Percentiles rank a stretch among this genome's conserved stretches.
Evolutionary conservation across 2,113 vertebrate genomes (phyloP).

Genomic region (Datnioides undecimradiatus): DNA sequence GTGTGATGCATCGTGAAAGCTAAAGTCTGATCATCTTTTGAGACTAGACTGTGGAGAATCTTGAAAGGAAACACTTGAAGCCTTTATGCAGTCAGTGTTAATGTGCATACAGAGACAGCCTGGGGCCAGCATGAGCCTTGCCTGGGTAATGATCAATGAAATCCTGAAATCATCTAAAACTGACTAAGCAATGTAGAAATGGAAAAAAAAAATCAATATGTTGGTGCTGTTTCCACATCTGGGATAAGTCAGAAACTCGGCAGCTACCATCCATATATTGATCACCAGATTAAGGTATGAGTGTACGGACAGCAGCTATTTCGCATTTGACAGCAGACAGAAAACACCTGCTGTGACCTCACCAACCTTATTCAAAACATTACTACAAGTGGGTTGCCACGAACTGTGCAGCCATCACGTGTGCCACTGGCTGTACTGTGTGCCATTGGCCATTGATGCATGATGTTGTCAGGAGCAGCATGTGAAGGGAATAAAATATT

Average conservation of each 20-base stretch:
- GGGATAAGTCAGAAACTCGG: constrained; percentile 4
- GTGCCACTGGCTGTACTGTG: constrained; percentile 3
- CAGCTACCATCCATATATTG: neutral
- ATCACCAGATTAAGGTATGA: neutral
- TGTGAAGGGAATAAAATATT: constrained; percentile 62
- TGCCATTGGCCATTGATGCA: constrained; percentile 67
- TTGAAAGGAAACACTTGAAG: constrained; percentile 38
- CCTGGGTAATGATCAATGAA: constrained; percentile 39
- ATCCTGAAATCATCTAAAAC: constrained; percentile 39
- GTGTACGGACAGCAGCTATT: neutral
- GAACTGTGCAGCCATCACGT: constrained; percentile 10
- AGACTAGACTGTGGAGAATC: constrained; percentile 32
- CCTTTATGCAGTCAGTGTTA: constrained; percentile 20
- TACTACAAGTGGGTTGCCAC: constrained; percentile 32
- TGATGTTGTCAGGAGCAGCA: constrained; percentile 62
- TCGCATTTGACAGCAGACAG: constrained; percentile 10
- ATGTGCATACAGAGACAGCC: constrained; percentile 30
- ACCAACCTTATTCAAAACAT: constrained; percentile 24
- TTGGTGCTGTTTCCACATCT: constrained; percentile 23
- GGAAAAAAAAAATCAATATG: neutral
- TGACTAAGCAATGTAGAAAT: constrained; percentile 23
- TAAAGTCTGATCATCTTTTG: constrained; percentile 28
- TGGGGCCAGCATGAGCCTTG: constrained; percentile 13
- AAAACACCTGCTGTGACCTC: constrained; percentile 21
- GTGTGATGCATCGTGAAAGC: constrained; percentile 8